A percentile compares a stretch with the other conserved stretches of the same genome.
phyloP scores from a whole-genome alignment of 2,113 vertebrate species.

The rabbit (Oryctolagus cuniculus) region DNA sequence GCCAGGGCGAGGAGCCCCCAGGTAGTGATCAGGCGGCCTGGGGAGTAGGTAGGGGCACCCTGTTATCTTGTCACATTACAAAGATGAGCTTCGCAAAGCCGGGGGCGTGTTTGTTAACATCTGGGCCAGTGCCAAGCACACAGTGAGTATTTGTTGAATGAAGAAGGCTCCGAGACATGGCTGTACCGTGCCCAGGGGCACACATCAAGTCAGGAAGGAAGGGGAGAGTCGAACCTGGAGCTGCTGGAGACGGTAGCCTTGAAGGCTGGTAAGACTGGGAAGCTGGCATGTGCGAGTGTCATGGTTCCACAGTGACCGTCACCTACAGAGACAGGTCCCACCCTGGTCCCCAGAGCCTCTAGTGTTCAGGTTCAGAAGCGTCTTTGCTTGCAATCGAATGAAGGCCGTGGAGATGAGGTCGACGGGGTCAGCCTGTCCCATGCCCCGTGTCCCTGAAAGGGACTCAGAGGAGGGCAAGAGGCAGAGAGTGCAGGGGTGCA shows the following conservation, averaged over 20 bases:
- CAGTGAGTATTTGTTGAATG: background rate
- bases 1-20: background rate
- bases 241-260: background rate
- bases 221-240: background rate
- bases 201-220: background rate
- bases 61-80: background rate
- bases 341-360: background rate
- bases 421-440: background rate
- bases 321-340: rapidly evolving
- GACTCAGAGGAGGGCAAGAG: background rate
- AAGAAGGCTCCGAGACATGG: background rate
- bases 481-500: background rate
- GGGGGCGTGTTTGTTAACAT: background rate
- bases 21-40: background rate
- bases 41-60: background rate
- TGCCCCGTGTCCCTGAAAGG: background rate
- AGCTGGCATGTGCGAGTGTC: background rate
- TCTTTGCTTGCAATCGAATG: background rate
- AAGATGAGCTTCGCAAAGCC: background rate
- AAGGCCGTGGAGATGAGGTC: background rate
- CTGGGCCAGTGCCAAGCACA: background rate
- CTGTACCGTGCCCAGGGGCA: background rate
- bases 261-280: background rate
- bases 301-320: background rate
- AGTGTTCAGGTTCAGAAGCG: background rate